A percentile compares a stretch with the other conserved stretches of the same genome.
Conservation (phyloP, 2,797 vertebrate genomes). For the Bradypodion pumilum region DNA sequence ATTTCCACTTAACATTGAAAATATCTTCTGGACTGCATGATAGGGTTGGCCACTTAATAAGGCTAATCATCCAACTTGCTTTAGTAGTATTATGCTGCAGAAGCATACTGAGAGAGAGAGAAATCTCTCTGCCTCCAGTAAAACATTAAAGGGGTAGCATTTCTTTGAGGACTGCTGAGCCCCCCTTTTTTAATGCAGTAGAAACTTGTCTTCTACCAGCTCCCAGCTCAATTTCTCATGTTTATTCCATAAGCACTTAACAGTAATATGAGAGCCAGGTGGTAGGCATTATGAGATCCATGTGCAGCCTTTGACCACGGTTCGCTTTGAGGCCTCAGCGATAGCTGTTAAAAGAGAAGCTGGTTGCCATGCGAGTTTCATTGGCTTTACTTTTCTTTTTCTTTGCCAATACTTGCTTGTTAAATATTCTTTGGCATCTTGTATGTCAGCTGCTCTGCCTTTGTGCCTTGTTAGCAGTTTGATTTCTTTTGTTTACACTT, state of each 20-base stretch:
- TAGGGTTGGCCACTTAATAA: neutral
- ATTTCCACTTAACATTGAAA: neutral
- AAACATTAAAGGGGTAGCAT: neutral
- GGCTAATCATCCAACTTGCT: neutral
- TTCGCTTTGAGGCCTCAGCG: neutral
- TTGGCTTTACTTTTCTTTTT: neutral
- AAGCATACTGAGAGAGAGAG: neutral
- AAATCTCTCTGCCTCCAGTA: neutral
- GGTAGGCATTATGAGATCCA: conserved; percentile 9
- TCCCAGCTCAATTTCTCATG: neutral
- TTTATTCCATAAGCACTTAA: conserved; percentile 36
- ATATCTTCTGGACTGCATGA: neutral
- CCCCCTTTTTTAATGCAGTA: neutral
- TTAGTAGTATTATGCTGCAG: neutral
- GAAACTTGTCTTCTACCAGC: neutral
- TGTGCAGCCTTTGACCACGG: conserved; percentile 17
- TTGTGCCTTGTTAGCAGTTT: neutral
- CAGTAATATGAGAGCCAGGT: conserved; percentile 19
- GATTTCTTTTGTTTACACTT: conserved; percentile 1
- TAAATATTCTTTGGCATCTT: conserved; percentile 18
- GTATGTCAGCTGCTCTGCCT: conserved; percentile 11
- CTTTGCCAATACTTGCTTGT: conserved; percentile 21
- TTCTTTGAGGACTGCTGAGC: conserved; percentile 4
- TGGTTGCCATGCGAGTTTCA: conserved; percentile 5
- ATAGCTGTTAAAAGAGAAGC: neutral